Evolutionary conservation across 2,797 vertebrate genomes (phyloP), one percentile per base, ranked within the genome.

Genomic region (Merluccius polli): DNA sequence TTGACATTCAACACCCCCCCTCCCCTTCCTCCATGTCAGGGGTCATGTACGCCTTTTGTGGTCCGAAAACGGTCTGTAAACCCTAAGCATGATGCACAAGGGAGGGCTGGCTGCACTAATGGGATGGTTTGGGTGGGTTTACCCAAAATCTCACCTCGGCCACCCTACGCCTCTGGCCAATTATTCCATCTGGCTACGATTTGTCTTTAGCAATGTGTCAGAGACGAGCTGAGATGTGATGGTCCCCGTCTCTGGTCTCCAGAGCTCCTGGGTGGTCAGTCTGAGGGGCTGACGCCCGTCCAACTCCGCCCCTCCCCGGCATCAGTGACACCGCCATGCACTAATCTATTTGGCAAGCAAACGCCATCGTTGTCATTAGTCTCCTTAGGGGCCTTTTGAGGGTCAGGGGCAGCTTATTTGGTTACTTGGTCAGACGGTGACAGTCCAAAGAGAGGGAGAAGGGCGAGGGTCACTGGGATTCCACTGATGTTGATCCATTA

Each of bases 221-320:
- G 86, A 80, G 86, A 87, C 88, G 86, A 82, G 82, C 73, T 77
- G 74, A 81, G 79, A 91, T 87, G 86, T 83, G 84, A 81, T 82
- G 88, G 80, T 79, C 80, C 86, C 84, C 79, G 79, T 83, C 84
- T 79, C 73, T 33, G 80, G 68, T 86, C 79, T 78, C 79, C 73
- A 68, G 74, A 82, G 33, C 85, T 89, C 86, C 83, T 93, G 93
- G 93, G 93, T 94, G 93, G 92, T 89, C 93, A 91, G 82, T 83
- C 84, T 89, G 82, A 91, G 88, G 84, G 52, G 21, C 21, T 59
- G 52, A 59, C 8, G 21, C 21, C 52, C 52, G 3, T 10, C 52
- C 18, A 11, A 12, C 59, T 24, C 52, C 52, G 2, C 18, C 59
- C 59, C 81, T 78, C 78, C 84, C 75, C 81, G 83, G 84, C 84